Evolutionary conservation across 2,888 invertebrate species (phyloP), one percentile per base, ranked within the genome.

Genomic region (Chouioia cunea): DNA sequence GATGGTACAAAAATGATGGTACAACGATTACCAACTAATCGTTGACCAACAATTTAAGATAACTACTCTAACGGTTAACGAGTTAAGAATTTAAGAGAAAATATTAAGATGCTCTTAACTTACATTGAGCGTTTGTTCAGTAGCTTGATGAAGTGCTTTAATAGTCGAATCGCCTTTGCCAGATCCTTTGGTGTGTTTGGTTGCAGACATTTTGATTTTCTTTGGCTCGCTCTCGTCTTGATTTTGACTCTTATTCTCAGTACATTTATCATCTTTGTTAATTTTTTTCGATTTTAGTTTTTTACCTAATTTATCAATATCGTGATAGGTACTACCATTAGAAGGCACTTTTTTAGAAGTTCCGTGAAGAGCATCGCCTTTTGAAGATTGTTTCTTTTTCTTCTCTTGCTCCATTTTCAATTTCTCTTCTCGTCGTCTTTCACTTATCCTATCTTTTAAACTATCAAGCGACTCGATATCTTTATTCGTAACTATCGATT

Each of bases 61-160:
- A n/a, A n/a, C n/a, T n/a, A n/a, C n/a, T n/a, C n/a, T n/a, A n/a
- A n/a, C n/a, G n/a, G n/a, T n/a, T n/a, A n/a, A n/a, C n/a, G n/a
- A n/a, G n/a, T n/a, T n/a, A n/a, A n/a, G n/a, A n/a, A n/a, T n/a
- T n/a, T n/a, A n/a, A n/a, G n/a, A n/a, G n/a, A n/a, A n/a, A n/a
- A n/a, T n/a, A n/a, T n/a, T n/a, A n/a, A 46, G 14, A 22, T 23
- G 2, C 52, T 6, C 62, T 50, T 27, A 65, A 70, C 82, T 80
- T 79, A 84, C 84, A 75, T 85, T 82, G 60, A 85, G 77, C 16
- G 93, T 93, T 86, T 93, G 92, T 79, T 92, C 92, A 0, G 92
- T 92, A 12, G 92, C 92, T 73, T 91, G 87, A 79, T 91, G 91
- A 20, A 93, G 84, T 2, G 92, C 92, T 80, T 92, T 92, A 77